phyloP scores from a whole-genome alignment of 2,113 vertebrate genomes.

The Choloepus hoffmanni region DNA sequence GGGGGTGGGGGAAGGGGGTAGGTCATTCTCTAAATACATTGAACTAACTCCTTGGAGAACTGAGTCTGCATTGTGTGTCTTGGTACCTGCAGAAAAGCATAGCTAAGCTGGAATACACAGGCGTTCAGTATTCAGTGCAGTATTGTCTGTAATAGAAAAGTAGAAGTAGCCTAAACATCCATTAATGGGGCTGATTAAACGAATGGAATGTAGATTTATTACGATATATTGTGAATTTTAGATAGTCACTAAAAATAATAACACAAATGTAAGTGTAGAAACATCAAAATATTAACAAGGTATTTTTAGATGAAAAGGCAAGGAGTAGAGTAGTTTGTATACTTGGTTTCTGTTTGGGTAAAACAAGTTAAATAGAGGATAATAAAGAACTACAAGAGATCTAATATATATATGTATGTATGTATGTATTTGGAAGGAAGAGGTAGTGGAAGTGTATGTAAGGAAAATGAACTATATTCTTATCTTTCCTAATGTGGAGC shows the following conservation, averaged over 20 bases:
- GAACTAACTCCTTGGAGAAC: not conserved
- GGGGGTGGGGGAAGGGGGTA: no score
- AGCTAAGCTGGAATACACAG: not conserved
- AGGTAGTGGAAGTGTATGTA: not conserved
- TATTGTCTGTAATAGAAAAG: not conserved
- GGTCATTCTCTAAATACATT: not conserved
- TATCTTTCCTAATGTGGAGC: not conserved
- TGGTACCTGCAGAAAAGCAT: not conserved
- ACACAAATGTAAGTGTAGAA: not conserved
- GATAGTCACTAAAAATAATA: not conserved
- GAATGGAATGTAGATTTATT: not conserved
- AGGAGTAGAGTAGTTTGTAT: not conserved
- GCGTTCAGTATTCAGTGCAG: accelerated
- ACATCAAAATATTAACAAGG: not conserved
- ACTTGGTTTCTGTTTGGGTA: not conserved
- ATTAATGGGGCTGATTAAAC: not conserved
- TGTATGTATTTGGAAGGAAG: not conserved
- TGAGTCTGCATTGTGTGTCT: not conserved
- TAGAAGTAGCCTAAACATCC: not conserved
- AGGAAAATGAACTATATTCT: not conserved
- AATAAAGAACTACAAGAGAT: not conserved
- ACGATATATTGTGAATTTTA: not conserved
- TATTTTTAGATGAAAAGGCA: not conserved
- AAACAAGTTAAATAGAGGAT: not conserved
- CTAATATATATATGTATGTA: not conserved